phyloP scores from a whole-genome alignment of 2,888 invertebrate species.

The Plagiodera versicolora region DNA sequence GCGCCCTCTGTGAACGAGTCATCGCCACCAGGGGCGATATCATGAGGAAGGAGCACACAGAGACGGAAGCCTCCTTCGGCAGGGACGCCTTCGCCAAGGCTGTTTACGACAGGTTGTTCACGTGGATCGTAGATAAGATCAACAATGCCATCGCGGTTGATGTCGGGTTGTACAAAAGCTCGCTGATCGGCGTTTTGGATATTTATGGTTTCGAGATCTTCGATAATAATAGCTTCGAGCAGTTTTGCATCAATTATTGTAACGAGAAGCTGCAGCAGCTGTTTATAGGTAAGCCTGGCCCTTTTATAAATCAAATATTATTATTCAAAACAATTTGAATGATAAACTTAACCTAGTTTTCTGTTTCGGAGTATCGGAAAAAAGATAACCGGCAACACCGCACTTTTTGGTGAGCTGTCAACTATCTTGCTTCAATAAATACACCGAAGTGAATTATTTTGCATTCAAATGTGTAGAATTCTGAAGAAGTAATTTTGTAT shows the following conservation, averaged over 20 bases:
- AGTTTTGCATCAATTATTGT: slow-evolving; percentile 99
- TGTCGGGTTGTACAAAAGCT: slow-evolving; percentile 64
- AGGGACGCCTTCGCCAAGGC: slow-evolving; percentile 94
- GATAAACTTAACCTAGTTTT: too few species aligned
- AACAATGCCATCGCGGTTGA: slow-evolving; percentile 89
- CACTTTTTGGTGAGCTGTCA: too few species aligned
- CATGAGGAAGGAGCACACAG: slow-evolving; percentile 86
- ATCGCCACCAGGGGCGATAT: slow-evolving; percentile 93
- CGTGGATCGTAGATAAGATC: slow-evolving; percentile 90
- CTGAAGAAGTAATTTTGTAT: too few species aligned
- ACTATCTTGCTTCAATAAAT: too few species aligned
- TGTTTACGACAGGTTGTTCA: slow-evolving; percentile 91
- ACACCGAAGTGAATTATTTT: too few species aligned
- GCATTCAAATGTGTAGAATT: too few species aligned
- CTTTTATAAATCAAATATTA: too few species aligned
- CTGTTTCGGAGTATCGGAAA: too few species aligned
- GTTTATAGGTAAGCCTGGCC: slow-evolving; percentile 87
- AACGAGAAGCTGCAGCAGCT: slow-evolving; percentile 98
- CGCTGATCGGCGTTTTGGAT: slow-evolving; percentile 92
- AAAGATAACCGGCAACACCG: too few species aligned
- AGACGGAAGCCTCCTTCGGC: slow-evolving; percentile 83
- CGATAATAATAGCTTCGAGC: slow-evolving; percentile 95
- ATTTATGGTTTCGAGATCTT: slow-evolving; percentile 99
- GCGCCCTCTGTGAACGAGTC: slow-evolving; percentile 81
- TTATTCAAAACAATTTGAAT: too few species aligned